phyloP scores from a whole-genome alignment of 1,140 invertebrate genomes.

The Aphaenogaster rudis region DNA sequence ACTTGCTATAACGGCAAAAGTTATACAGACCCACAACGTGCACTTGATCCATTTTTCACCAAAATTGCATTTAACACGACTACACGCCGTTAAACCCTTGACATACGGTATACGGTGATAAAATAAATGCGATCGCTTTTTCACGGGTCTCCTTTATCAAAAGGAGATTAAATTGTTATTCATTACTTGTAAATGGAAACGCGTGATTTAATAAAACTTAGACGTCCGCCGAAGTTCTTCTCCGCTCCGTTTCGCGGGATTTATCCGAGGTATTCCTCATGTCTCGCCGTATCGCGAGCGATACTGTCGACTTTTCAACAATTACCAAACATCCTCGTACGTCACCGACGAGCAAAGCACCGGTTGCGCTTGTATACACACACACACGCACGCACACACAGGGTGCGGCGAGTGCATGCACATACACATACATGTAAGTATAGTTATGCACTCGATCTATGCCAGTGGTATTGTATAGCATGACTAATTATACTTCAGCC shows the following conservation, averaged over 20 bases:
- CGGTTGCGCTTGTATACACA: not conserved
- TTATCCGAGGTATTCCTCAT: constrained; percentile 11
- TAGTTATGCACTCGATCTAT: constrained; percentile 71
- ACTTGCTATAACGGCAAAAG: constrained; percentile 21
- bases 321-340: constrained; percentile 12
- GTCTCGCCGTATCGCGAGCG: not conserved
- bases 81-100: not conserved
- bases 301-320: constrained; percentile 22
- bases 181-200: constrained; percentile 16
- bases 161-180: constrained; percentile 23
- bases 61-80: constrained; percentile 38
- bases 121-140: constrained; percentile 34
- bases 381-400: not conserved
- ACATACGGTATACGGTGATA: not conserved
- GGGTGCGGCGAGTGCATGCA: not conserved
- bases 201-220: constrained; percentile 28
- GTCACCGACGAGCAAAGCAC: not conserved
- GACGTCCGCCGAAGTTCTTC: not conserved
- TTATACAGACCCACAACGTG: not conserved
- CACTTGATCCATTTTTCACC: constrained; percentile 55
- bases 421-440: not conserved
- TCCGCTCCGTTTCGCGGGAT: not conserved
- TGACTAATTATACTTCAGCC: constrained; percentile 81
- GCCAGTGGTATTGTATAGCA: constrained; percentile 74
- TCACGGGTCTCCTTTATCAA: not conserved